phyloP scores from a whole-genome alignment of 2,888 invertebrate genomes.

The Salticus scenicus region DNA sequence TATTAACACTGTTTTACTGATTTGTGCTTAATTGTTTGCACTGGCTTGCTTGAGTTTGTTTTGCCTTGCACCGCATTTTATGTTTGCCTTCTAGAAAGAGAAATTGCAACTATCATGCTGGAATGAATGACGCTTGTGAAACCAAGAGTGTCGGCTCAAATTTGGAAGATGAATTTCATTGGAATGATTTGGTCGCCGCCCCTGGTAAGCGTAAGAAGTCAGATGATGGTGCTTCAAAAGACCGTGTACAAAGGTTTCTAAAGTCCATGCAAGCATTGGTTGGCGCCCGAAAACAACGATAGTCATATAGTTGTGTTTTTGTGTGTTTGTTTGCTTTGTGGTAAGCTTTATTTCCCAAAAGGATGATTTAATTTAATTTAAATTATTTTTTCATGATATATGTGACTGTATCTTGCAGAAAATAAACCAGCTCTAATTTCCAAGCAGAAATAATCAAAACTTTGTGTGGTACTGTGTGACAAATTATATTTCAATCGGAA shows the following conservation, averaged over 20 bases:
- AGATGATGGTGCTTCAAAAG: neutral
- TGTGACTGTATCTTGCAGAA: too few relatives aligned
- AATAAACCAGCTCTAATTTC: too few relatives aligned
- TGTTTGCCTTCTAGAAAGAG: constrained; percentile 73
- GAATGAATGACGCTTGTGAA: constrained; percentile 76
- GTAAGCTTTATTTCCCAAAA: constrained; percentile 41
- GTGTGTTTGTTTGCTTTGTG: constrained; percentile 33
- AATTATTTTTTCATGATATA: too few relatives aligned
- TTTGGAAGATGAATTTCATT: constrained; percentile 74
- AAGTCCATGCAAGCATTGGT: constrained; percentile 38
- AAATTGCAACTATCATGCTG: constrained; percentile 75
- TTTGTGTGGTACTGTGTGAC: too few relatives aligned
- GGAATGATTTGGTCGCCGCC: constrained; percentile 71
- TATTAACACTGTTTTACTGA: too few relatives aligned
- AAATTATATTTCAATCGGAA: too few relatives aligned
- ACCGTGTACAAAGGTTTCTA: constrained; percentile 33
- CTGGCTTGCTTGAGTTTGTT: constrained; percentile 5
- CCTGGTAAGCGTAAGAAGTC: constrained; percentile 74
- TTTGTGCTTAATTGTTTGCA: neutral
- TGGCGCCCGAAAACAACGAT: constrained; percentile 39
- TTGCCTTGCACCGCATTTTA: neutral
- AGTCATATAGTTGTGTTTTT: neutral
- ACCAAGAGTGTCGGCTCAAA: constrained; percentile 75
- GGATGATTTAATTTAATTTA: too few relatives aligned
- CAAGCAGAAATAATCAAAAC: too few relatives aligned